Evolutionary conservation across 2,888 invertebrate genomes (phyloP).

Genomic region (Steinernema hermaphroditum): DNA sequence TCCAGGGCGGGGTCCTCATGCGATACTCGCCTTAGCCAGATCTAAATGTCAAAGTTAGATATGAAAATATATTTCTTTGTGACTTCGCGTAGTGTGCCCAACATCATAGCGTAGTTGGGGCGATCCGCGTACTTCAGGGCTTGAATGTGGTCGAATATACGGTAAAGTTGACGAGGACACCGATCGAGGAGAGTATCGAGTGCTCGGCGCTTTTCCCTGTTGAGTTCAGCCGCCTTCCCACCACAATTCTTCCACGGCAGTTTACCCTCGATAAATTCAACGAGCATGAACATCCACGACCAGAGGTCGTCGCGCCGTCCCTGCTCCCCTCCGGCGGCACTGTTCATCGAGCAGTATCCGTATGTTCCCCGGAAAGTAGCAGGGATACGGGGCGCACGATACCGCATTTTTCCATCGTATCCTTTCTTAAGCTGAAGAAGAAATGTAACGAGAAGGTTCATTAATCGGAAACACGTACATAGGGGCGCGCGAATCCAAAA

Average conservation of each 20-base stretch:
- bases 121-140: background rate
- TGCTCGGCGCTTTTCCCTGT: background rate
- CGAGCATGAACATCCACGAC: conserved; percentile 56
- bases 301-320: conserved; percentile 58
- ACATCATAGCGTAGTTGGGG: conserved; percentile 45
- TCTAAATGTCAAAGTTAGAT: conserved; percentile 29
- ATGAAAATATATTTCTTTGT: background rate
- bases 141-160: conserved; percentile 46
- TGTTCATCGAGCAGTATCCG: conserved; percentile 48
- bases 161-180: conserved; percentile 44
- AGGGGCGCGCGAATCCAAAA: conserved; percentile 35
- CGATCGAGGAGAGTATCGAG: conserved; percentile 37
- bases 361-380: conserved; percentile 52
- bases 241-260: conserved; percentile 39
- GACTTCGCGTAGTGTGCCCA: conserved; percentile 29
- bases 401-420: background rate
- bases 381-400: conserved; percentile 38
- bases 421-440: background rate
- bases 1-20: conserved; percentile 41
- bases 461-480: background rate
- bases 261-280: conserved; percentile 50
- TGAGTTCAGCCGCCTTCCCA: background rate
- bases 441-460: too few species aligned
- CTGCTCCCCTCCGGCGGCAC: conserved; percentile 50
- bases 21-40: conserved; percentile 36